phyloP scores from a whole-genome alignment of 2,113 vertebrate genomes.

The Oplegnathus fasciatus region DNA sequence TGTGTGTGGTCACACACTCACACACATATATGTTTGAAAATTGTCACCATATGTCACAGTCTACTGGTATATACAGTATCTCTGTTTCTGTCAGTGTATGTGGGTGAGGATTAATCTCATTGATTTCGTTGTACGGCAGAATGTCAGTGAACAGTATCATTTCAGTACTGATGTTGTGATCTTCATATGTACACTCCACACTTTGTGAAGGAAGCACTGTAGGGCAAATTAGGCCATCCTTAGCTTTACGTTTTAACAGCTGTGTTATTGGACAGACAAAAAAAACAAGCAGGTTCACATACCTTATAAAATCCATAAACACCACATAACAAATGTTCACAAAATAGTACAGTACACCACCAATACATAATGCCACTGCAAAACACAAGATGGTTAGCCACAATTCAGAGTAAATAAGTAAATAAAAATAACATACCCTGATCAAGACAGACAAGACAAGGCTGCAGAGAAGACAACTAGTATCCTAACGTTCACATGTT shows the following conservation, averaged over 20 bases:
- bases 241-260: not conserved
- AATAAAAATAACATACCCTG: not conserved
- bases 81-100: not conserved
- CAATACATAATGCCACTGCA: not conserved
- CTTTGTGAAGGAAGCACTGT: not conserved
- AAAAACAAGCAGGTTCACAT: no score
- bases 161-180: not conserved
- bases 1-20: conserved; percentile 4
- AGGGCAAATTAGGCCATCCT: not conserved
- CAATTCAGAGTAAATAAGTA: not conserved
- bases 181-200: not conserved
- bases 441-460: not conserved
- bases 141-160: not conserved
- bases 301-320: not conserved
- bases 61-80: not conserved
- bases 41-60: not conserved
- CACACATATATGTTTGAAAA: not conserved
- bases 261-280: no score
- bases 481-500: not conserved
- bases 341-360: not conserved
- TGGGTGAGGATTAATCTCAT: not conserved
- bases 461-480: no score
- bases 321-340: not conserved
- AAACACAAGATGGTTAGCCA: not conserved
- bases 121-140: not conserved